Evolutionary conservation across 2,113 vertebrate species (phyloP).

Genomic region (Ceyx cyanopectus): DNA sequence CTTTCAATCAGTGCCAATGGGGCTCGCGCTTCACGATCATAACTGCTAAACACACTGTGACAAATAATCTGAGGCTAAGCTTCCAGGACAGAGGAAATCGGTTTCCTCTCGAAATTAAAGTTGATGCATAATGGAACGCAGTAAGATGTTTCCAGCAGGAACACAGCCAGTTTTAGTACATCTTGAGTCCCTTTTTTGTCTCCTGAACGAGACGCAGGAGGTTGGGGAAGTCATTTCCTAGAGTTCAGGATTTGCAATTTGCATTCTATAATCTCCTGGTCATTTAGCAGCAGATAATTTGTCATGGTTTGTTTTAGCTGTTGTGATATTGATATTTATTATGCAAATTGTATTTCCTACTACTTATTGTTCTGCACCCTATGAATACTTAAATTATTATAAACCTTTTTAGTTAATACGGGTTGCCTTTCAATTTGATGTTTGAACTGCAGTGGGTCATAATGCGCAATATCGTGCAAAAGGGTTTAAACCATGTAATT

Average conservation of each 20-base stretch:
- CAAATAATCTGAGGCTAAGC: constrained; percentile 41
- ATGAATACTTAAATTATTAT: constrained; percentile 75
- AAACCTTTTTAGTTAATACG: constrained; percentile 75
- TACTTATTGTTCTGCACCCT: constrained; percentile 77
- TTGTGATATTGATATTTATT: constrained; percentile 83
- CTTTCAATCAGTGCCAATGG: neutral
- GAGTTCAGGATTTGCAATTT: constrained; percentile 66
- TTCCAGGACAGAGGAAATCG: constrained; percentile 63
- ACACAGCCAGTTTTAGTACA: neutral
- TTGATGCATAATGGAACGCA: constrained; percentile 67
- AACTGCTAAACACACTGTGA: constrained; percentile 33
- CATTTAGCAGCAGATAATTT: constrained; percentile 77
- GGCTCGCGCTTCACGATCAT: neutral
- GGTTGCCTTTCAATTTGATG: constrained; percentile 65
- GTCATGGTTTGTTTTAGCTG: constrained; percentile 80
- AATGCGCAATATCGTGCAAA: neutral
- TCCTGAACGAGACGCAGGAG: accelerated
- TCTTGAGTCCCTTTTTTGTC: neutral
- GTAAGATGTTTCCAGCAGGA: constrained; percentile 57
- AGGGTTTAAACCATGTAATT: constrained; percentile 36
- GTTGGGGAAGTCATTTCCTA: constrained; percentile 38
- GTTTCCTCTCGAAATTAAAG: constrained; percentile 54
- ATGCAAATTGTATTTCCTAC: constrained; percentile 81
- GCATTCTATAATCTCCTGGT: constrained; percentile 71
- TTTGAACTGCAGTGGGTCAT: constrained; percentile 56